Conservation (phyloP, 2,888 invertebrate genomes). For the Hymenopus coronatus region DNA sequence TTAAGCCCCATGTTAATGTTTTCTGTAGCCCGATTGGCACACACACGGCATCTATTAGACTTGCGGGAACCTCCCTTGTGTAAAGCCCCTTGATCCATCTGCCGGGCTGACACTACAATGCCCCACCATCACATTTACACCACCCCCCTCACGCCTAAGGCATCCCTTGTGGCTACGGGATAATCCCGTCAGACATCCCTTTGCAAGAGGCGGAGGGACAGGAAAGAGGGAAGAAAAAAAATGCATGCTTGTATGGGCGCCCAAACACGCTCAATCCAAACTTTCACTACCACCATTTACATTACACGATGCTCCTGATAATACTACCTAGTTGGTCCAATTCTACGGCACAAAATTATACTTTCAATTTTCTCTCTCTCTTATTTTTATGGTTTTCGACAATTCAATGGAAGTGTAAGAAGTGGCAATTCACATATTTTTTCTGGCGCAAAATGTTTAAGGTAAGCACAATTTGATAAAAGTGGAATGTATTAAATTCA, state of each 20-base stretch:
- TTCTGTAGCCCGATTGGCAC: neutral
- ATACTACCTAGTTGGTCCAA: neutral
- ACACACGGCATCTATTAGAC: constrained; percentile 6
- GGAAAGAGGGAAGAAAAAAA: neutral
- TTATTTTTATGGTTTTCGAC: no score
- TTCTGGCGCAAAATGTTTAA: no score
- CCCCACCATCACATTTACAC: constrained; percentile 11
- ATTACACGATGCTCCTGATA: neutral
- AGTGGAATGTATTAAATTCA: no score
- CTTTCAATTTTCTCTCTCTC: neutral
- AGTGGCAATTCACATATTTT: no score
- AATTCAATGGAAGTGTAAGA: no score
- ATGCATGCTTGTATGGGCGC: neutral
- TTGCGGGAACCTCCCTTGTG: neutral
- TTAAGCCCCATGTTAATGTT: neutral
- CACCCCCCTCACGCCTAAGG: neutral
- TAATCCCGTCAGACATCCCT: constrained; percentile 13
- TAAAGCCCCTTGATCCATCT: neutral
- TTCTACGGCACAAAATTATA: neutral
- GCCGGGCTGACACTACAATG: constrained; percentile 5
- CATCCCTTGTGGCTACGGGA: constrained; percentile 2
- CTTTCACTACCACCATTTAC: neutral
- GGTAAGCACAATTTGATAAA: no score
- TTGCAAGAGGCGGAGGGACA: neutral
- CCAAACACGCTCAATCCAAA: neutral